phyloP scores from a whole-genome alignment of 2,113 vertebrate species.

The Podilymbus podiceps region DNA sequence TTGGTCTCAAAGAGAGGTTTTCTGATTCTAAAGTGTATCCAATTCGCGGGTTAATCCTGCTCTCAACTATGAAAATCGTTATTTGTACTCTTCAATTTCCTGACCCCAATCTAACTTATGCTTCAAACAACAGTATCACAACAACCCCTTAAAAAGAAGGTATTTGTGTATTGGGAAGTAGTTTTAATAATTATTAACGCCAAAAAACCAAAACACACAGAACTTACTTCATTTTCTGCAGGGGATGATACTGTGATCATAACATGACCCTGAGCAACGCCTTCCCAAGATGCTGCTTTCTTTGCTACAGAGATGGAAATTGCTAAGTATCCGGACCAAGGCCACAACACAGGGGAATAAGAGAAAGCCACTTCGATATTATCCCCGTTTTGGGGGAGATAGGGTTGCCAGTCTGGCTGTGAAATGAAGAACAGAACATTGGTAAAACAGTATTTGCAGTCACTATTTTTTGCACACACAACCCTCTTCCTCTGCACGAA shows the following conservation, averaged over 20 bases:
- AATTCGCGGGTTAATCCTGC: background rate
- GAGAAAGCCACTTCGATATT: slow-evolving; percentile 95
- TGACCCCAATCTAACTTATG: background rate
- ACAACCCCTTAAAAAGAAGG: background rate
- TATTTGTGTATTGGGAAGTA: background rate
- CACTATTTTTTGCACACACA: background rate
- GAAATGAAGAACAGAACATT: background rate
- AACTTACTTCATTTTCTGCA: slow-evolving; percentile 86
- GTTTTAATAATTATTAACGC: background rate
- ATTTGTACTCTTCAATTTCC: background rate
- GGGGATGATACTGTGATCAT: slow-evolving; percentile 94
- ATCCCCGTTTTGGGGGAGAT: slow-evolving; percentile 96
- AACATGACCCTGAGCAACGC: slow-evolving; percentile 93
- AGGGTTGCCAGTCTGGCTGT: slow-evolving; percentile 98
- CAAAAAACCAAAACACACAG: background rate
- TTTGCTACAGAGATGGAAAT: slow-evolving; percentile 97
- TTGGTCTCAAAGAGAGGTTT: background rate
- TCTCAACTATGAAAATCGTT: background rate
- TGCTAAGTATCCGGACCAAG: slow-evolving; percentile 96
- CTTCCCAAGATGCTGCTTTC: slow-evolving; percentile 96
- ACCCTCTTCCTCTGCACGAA: background rate
- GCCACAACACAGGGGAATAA: slow-evolving; percentile 92
- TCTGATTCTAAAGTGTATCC: background rate
- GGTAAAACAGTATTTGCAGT: background rate
- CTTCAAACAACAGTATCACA: background rate